Evolutionary conservation across 2,797 vertebrate species (phyloP).

Genomic region (Ctenosaura bakeri): DNA sequence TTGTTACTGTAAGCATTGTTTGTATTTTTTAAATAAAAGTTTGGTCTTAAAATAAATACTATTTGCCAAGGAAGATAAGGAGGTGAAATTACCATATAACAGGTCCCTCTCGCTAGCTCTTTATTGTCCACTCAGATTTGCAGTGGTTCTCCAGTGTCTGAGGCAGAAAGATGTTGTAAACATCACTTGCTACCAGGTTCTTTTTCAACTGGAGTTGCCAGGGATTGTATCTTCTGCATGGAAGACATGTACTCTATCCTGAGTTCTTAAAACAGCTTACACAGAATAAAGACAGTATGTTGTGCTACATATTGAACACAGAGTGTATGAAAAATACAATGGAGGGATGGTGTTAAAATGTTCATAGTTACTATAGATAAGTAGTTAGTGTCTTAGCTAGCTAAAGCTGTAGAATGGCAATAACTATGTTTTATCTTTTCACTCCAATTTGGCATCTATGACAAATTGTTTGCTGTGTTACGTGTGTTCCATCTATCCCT

Average conservation of each 20-base stretch:
- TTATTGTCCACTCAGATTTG: not conserved
- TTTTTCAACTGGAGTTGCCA: not conserved
- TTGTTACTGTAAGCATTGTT: not conserved
- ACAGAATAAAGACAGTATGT: not conserved
- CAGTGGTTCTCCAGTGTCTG: not conserved
- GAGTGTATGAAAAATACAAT: slow-evolving; percentile 10
- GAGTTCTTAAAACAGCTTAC: not conserved
- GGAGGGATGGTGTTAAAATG: not conserved
- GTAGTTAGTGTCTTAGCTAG: slow-evolving; percentile 60
- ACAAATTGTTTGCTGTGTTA: slow-evolving; percentile 69
- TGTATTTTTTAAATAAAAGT: not conserved
- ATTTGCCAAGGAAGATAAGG: not conserved
- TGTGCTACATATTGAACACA: not conserved
- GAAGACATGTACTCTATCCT: no score
- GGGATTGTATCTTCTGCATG: not conserved
- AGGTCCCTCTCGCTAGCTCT: not conserved
- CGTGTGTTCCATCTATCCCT: slow-evolving; percentile 70
- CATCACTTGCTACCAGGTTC: not conserved
- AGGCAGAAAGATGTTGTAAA: not conserved
- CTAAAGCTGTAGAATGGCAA: slow-evolving; percentile 59
- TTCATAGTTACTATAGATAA: slow-evolving; percentile 56
- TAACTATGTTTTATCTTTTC: slow-evolving; percentile 74
- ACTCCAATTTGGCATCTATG: slow-evolving; percentile 75
- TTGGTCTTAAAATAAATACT: not conserved
- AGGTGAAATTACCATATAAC: not conserved